Base-by-base conservation (phyloP, 2,797 vertebrate genomes). In the Etheostoma perlongum region DNA sequence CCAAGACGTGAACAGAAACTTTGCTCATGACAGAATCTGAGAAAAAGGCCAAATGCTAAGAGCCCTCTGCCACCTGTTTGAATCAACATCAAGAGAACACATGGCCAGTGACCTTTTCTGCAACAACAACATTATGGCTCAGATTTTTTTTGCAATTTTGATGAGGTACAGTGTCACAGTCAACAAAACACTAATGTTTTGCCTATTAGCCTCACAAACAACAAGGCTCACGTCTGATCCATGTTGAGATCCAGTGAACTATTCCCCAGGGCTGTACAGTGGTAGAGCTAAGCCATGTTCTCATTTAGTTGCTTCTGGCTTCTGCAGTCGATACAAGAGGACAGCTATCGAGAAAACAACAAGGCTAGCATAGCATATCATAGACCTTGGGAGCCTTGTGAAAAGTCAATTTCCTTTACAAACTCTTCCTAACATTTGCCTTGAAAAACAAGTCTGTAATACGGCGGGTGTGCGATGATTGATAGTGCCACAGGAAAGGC, bases 241-340 rank as follows among this genome's bases (percentile, higher is more conserved):
- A 33, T 92, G 91, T 89, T 88, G 73, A 55, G 90, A 90, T 91
- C 92, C 92, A 83, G 78, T 81, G 89, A 94, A 93, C 87, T 93
- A 93, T 93, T 95, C 92, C 94, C 91, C 82, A 36, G 93, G 91
- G 91, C 82, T 71, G 85, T 60, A 27, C 76, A 74, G 88, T 90
- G 87, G 89, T 79, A 79, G 86, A 91, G 85, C 79, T 85, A 93
- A 93, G 92, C 88, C 86, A 88, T 93, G 86, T 91, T 92, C 90
- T 84, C 88, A 90, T 87, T 93, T 91, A 86, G 86, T 49, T 54
- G 84, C 86, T 85, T 80, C 67, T 40, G 63, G 57, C 74, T 48
- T 65, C 72, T 73, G 44, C 58, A 84, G 85, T 86, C 69, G 62
- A 88, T 87, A 89, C 55, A 19, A 77, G 67, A 67, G 82, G 89